Base-by-base conservation (phyloP, 2,113 vertebrate species). In the Dasyurus viverrinus region DNA sequence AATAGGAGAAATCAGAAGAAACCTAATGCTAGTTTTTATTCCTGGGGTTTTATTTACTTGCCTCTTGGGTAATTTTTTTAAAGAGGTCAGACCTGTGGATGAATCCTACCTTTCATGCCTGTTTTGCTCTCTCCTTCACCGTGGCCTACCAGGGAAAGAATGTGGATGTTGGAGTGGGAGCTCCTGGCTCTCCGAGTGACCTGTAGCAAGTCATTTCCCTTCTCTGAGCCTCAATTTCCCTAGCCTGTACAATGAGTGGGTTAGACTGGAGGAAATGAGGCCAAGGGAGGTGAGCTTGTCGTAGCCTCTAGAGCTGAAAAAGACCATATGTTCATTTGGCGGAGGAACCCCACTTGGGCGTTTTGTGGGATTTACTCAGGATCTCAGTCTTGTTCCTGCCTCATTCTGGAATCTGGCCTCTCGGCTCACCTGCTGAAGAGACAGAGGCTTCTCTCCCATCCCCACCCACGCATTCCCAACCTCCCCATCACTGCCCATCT, bases 381-480 rank as follows among this genome's bases (percentile, higher is more conserved):
- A 23, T 84, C 42, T 8, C 2, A 42, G 23, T 84, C 36, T 84
- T 22, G 36, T 42, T 84, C 19, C 68, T 84, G 16, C 36, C 7
- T 23, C n/a, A 8, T 84, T 84, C n/a, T 76, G 22, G 68, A n/a
- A 22, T 84, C 42, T 57, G 22, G 5, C 26, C 0, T 22, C 50
- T 42, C 42, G 0, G 0, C 14, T 7, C 2, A 1, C 0, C 19
- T 48, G 19, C 16, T 84, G n/a, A 42, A 84, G 36, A 7, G 68
- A 16, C 68, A 84, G 6, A 84, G 89, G 42, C 3, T 0, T 90
- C n/a, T 52, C 54, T 30, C 48, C 47, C 30, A 0, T 0, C 89
- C n/a, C 54, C 47, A 47, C 92, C 30, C 1, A 0, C 91, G 97
- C 93, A 97, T 46, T 90, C 25, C 89, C 54, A 19, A 22, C 53